phyloP scores from a whole-genome alignment of 1,140 invertebrate species.

The Zaprionus kolodkinae region DNA sequence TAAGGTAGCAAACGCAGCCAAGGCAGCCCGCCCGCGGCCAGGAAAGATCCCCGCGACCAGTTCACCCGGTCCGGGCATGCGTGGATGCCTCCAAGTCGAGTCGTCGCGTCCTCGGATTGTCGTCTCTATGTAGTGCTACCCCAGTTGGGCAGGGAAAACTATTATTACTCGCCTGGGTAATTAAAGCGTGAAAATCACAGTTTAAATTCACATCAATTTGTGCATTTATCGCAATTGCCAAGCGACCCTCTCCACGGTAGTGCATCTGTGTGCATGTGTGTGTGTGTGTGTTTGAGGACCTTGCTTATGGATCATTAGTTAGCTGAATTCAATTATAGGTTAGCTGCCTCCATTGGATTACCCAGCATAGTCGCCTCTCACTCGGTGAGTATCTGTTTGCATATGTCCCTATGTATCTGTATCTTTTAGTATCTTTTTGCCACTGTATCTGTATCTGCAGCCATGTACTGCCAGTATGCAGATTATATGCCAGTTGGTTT shows the following conservation, averaged over 20 bases:
- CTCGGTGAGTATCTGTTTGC: slow-evolving; percentile 53
- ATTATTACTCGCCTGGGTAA: slow-evolving; percentile 75
- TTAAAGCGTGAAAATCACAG: slow-evolving; percentile 84
- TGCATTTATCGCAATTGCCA: slow-evolving; percentile 74
- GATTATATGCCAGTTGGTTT: slow-evolving; percentile 14
- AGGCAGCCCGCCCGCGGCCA: slow-evolving; percentile 42
- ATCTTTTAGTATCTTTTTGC: neutral
- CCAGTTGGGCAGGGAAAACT: slow-evolving; percentile 42
- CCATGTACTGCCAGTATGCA: neutral
- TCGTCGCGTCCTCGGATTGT: neutral
- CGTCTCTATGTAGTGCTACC: slow-evolving; percentile 13
- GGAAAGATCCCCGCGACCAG: slow-evolving; percentile 39
- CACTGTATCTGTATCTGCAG: neutral
- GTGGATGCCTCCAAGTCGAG: neutral
- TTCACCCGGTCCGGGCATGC: neutral
- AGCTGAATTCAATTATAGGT: slow-evolving; percentile 73
- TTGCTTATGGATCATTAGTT: slow-evolving; percentile 58
- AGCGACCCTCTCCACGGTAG: slow-evolving; percentile 24
- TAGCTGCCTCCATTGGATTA: slow-evolving; percentile 53
- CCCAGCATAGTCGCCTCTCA: neutral
- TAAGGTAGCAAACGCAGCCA: slow-evolving; percentile 56
- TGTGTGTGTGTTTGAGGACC: slow-evolving; percentile 9
- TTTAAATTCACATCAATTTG: slow-evolving; percentile 84
- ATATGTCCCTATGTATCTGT: slow-evolving; percentile 19
- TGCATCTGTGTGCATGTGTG: neutral